Evolutionary conservation across 2,797 vertebrate genomes (phyloP).

Genomic region (Poeciliopsis gracilis): DNA sequence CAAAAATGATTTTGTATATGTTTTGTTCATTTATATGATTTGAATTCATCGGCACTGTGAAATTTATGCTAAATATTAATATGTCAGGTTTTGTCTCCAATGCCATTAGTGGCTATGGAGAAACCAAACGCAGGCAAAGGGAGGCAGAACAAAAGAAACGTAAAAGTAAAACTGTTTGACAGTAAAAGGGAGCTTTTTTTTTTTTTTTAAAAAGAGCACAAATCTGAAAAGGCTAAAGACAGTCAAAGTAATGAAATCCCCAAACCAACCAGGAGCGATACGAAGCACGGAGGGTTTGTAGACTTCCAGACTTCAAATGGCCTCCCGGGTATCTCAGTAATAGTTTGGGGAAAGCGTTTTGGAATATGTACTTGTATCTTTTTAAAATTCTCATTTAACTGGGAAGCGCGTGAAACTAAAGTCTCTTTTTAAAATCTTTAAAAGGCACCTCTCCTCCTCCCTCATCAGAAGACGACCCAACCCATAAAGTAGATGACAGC

Average conservation of each 20-base stretch:
- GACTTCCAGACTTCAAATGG: neutral
- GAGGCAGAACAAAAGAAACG: neutral
- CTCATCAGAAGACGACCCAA: constrained; percentile 85
- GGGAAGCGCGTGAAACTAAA: neutral
- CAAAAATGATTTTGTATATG: neutral
- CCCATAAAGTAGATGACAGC: constrained; percentile 96
- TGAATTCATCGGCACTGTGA: neutral
- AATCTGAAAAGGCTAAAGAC: neutral
- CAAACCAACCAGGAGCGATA: neutral
- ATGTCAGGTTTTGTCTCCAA: neutral
- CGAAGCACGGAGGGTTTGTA: too few species aligned
- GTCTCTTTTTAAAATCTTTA: constrained; percentile 21
- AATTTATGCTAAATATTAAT: neutral
- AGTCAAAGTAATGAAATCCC: neutral
- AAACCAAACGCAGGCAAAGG: neutral
- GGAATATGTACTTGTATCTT: neutral
- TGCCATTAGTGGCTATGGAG: neutral
- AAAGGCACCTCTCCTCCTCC: constrained; percentile 41
- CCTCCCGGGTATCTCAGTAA: neutral
- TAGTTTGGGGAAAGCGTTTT: neutral
- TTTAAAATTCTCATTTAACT: neutral
- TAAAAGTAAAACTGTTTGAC: too few species aligned
- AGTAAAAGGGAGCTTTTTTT: too few species aligned
- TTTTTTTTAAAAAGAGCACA: neutral
- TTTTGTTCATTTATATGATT: neutral